Evolutionary conservation across 2,888 invertebrate species (phyloP).

Genomic region (Neria commutata): DNA sequence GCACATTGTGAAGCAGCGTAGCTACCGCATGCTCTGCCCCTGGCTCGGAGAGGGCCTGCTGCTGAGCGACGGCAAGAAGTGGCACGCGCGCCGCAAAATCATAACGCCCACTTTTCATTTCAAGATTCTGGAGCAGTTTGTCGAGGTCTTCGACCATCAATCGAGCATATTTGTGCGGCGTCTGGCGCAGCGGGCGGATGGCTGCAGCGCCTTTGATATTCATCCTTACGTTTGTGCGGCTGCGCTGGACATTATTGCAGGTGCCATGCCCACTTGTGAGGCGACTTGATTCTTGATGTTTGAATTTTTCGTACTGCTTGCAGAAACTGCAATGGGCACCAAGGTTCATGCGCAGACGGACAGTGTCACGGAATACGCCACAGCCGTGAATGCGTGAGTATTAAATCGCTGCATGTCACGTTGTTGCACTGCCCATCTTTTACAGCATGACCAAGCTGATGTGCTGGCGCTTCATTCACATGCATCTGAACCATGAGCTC

Average conservation of each 20-base stretch:
- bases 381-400: slow-evolving; percentile 70
- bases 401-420: not conserved
- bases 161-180: slow-evolving; percentile 66
- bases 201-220: slow-evolving; percentile 64
- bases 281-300: not conserved
- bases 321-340: slow-evolving; percentile 55
- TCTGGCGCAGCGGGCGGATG: slow-evolving; percentile 62
- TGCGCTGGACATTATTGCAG: slow-evolving; percentile 66
- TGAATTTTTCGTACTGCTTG: not conserved
- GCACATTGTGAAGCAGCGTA: slow-evolving; percentile 48
- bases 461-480: slow-evolving; percentile 44
- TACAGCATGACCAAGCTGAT: slow-evolving; percentile 31
- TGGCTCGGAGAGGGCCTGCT: slow-evolving; percentile 56
- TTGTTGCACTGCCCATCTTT: not conserved
- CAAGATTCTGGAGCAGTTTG: slow-evolving; percentile 75
- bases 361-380: slow-evolving; percentile 71
- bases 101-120: slow-evolving; percentile 82
- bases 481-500: slow-evolving; percentile 33
- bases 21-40: slow-evolving; percentile 44
- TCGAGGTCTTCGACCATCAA: slow-evolving; percentile 73
- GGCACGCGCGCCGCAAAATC: slow-evolving; percentile 73
- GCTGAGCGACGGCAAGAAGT: slow-evolving; percentile 62
- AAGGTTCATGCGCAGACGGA: slow-evolving; percentile 65
- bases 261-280: slow-evolving; percentile 16
- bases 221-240: slow-evolving; percentile 68